Percentiles rank a stretch among this genome's conserved stretches.
phyloP scores from a whole-genome alignment of 2,113 vertebrate genomes.

The Hoplias malabaricus region DNA sequence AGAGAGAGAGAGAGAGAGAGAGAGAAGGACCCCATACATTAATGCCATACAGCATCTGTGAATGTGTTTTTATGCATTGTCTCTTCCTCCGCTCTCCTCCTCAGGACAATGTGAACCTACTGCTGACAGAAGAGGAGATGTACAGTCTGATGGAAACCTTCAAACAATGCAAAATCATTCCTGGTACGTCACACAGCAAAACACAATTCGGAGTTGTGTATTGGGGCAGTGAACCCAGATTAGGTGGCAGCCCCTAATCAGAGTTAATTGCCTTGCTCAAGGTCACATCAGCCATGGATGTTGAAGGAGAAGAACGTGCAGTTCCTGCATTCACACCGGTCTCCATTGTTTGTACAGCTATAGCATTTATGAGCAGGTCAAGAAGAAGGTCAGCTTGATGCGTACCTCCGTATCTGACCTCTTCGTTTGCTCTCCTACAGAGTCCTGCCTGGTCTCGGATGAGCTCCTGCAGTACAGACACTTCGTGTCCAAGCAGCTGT shows the following conservation, averaged over 20 bases:
- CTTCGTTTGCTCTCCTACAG: slow-evolving; percentile 28
- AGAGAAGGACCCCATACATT: too few relatives aligned
- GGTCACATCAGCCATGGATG: too few relatives aligned
- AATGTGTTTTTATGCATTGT: too few relatives aligned
- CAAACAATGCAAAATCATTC: slow-evolving; percentile 89
- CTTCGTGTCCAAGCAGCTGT: slow-evolving; percentile 86
- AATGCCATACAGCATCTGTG: too few relatives aligned
- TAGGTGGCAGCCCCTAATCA: too few relatives aligned
- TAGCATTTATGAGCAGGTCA: too few relatives aligned
- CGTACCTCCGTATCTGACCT: not conserved
- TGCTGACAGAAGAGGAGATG: slow-evolving; percentile 96
- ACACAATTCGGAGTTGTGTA: too few relatives aligned
- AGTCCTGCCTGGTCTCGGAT: slow-evolving; percentile 79
- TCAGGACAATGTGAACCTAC: slow-evolving; percentile 93
- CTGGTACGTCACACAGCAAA: slow-evolving; percentile 84
- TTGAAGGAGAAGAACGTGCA: not conserved
- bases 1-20: too few relatives aligned
- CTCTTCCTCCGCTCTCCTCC: slow-evolving; percentile 1
- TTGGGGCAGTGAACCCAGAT: too few relatives aligned
- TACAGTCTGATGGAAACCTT: slow-evolving; percentile 90
- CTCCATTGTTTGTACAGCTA: too few relatives aligned
- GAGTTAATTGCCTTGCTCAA: too few relatives aligned
- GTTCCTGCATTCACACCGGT: not conserved
- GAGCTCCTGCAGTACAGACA: slow-evolving; percentile 92
- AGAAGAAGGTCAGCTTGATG: slow-evolving; percentile 26